phyloP scores from a whole-genome alignment of 1,140 invertebrate species.

The Drosophila setifemur region DNA sequence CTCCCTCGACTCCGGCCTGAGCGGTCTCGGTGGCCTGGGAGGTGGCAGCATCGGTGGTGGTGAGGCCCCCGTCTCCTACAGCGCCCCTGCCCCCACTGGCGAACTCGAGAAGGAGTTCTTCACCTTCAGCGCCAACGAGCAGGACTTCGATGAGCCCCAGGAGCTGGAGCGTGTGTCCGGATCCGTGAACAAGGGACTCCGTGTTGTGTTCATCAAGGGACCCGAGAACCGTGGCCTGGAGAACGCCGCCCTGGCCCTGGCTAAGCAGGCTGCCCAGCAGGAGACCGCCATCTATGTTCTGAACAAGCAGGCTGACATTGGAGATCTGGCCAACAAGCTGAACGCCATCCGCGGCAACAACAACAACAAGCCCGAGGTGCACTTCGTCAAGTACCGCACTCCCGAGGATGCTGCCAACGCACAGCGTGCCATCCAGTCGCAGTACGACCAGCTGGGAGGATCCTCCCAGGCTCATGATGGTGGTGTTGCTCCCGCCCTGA shows the following conservation, averaged over 20 bases:
- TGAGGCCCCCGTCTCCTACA: constrained; percentile 51
- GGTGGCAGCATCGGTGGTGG: constrained; percentile 6
- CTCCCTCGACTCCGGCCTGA: neutral
- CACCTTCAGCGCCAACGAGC: constrained; percentile 56
- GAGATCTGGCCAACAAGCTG: constrained; percentile 60
- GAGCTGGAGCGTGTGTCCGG: constrained; percentile 34
- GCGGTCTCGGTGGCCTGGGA: constrained; percentile 8
- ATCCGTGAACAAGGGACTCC: constrained; percentile 62
- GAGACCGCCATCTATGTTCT: constrained; percentile 72
- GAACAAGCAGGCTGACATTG: constrained; percentile 69
- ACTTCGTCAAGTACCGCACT: constrained; percentile 74
- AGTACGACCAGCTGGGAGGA: constrained; percentile 67
- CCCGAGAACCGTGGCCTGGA: constrained; percentile 71
- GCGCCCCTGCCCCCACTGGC: constrained; percentile 53
- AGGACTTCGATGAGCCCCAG: constrained; percentile 61
- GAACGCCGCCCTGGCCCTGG: constrained; percentile 61
- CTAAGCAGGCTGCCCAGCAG: constrained; percentile 69
- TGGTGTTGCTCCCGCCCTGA: constrained; percentile 63
- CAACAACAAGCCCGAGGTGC: constrained; percentile 69
- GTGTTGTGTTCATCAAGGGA: constrained; percentile 77
- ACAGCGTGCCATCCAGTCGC: constrained; percentile 60
- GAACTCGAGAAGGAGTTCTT: constrained; percentile 73
- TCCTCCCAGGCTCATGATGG: constrained; percentile 52
- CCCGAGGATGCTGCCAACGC: constrained; percentile 70
- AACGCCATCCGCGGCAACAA: constrained; percentile 51